phyloP scores from a whole-genome alignment of 2,888 invertebrate genomes.

The Pristionchus japonicus region DNA sequence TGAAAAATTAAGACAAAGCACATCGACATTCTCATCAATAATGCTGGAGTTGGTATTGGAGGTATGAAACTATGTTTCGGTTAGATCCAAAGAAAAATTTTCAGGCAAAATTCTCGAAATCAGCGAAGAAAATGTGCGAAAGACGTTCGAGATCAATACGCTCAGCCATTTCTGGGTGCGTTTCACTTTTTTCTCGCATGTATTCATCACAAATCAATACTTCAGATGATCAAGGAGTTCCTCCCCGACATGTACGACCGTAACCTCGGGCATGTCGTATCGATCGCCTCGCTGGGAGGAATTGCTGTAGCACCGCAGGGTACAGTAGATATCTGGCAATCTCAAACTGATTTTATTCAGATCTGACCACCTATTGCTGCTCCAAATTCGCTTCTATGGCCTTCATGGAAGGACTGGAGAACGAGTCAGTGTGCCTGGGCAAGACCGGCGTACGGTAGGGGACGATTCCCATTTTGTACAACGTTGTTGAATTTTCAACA shows the following conservation, averaged over 20 bases:
- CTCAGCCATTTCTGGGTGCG: slow-evolving; percentile 40
- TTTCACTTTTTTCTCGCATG: background rate
- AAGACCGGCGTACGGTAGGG: slow-evolving; percentile 27
- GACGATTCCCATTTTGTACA: background rate
- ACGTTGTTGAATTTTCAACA: background rate
- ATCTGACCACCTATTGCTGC: slow-evolving; percentile 34
- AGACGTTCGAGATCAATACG: slow-evolving; percentile 22
- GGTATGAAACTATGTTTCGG: background rate
- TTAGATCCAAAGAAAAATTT: background rate
- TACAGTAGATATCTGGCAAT: background rate
- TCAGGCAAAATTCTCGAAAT: slow-evolving; percentile 31
- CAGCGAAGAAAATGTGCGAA: slow-evolving; percentile 2
- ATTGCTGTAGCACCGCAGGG: background rate
- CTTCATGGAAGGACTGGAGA: slow-evolving; percentile 31
- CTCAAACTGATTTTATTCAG: background rate
- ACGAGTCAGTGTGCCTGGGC: slow-evolving; percentile 35
- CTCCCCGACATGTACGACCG: slow-evolving; percentile 30
- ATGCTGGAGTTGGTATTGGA: slow-evolving; percentile 37
- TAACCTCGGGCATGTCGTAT: slow-evolving; percentile 22
- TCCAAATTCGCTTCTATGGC: slow-evolving; percentile 42
- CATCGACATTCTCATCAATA: slow-evolving; percentile 39
- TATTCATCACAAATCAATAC: background rate
- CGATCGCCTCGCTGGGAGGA: slow-evolving; percentile 25
- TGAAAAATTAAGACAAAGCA: background rate
- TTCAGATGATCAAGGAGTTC: slow-evolving; percentile 38